A percentile compares a stretch with the other conserved stretches of the same genome.
phyloP scores from a whole-genome alignment of 1,140 invertebrate species.

The Papilio dardanus region DNA sequence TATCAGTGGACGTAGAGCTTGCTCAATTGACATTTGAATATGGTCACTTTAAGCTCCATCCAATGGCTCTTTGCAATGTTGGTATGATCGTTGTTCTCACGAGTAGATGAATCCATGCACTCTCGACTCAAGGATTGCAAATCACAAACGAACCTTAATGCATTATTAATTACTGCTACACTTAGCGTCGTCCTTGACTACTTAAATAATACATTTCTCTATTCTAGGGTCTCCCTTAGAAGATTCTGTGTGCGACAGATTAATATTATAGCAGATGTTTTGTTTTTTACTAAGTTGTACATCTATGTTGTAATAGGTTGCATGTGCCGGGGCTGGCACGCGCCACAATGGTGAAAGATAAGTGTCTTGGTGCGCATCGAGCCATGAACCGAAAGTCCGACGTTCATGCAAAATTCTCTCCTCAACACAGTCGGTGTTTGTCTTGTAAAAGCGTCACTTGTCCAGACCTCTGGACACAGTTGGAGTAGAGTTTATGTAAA shows the following conservation, averaged over 20 bases:
- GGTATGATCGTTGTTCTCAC: background rate
- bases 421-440: constrained; percentile 71
- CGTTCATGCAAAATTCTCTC: constrained; percentile 75
- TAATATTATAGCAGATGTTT: background rate
- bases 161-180: too few species aligned
- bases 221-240: too few species aligned
- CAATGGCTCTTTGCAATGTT: too few species aligned
- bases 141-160: constrained; percentile 1
- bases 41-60: too few species aligned
- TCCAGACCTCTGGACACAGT: constrained; percentile 41
- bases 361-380: constrained; percentile 80
- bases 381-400: constrained; percentile 80
- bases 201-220: too few species aligned
- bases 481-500: constrained; percentile 12
- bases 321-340: constrained; percentile 69
- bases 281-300: constrained; percentile 48
- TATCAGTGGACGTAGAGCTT: too few species aligned
- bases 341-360: constrained; percentile 82
- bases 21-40: too few species aligned
- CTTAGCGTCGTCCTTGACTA: too few species aligned
- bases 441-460: constrained; percentile 62
- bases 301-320: constrained; percentile 59
- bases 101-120: too few species aligned
- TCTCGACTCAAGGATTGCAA: too few species aligned
- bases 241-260: too few species aligned